Evolutionary conservation across 1,140 invertebrate species (phyloP), one percentile per base, ranked within the genome.

Genomic region (Helicoverpa armigera): DNA sequence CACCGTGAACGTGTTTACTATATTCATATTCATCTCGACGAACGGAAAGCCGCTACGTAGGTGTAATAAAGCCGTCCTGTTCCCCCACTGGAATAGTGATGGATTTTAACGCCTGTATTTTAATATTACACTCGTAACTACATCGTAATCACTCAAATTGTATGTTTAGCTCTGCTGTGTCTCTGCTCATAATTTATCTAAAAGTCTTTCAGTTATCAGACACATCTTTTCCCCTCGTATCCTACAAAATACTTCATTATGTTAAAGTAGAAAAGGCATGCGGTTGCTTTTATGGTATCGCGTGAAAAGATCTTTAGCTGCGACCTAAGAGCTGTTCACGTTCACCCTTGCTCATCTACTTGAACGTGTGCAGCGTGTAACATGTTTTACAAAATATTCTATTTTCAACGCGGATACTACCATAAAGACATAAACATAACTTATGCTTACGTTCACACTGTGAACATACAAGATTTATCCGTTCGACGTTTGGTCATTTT

Each of bases 1-100:
- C n/a, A 75, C 54, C 31, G 61, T 54, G 81, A 56, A 67, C 77
- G 60, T 79, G 76, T 82, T 79, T 79, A 79, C 76, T 82, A 79
- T 79, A 79, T 82, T 82, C 81, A 82, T 82, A 83, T 83, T 80
- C 82, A 70, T 80, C 72, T 79, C 82, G 73, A 63, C 67, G 56
- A 76, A 70, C 75, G 82, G 73, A 72, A 80, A 76, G 82, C 63
- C 77, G 29, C 43, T 79, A 70, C 74, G 82, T 83, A 80, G 63
- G 78, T 80, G 78, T 80, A 80, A 77, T 83, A 80, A 83, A 80
- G 63, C 82, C 78, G 29, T 75, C 72, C 58, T 72, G 61, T 70
- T 60, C 58, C 54, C 76, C 31, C 78, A 63, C 54, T 61, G 54
- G 82, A 83, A 83, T 83, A 80, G 56, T 80, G 78, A 83, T 83